Percentiles rank a stretch among this genome's conserved stretches.
phyloP scores from a whole-genome alignment of 2,888 invertebrate genomes.

The Cepaea hortensis region DNA sequence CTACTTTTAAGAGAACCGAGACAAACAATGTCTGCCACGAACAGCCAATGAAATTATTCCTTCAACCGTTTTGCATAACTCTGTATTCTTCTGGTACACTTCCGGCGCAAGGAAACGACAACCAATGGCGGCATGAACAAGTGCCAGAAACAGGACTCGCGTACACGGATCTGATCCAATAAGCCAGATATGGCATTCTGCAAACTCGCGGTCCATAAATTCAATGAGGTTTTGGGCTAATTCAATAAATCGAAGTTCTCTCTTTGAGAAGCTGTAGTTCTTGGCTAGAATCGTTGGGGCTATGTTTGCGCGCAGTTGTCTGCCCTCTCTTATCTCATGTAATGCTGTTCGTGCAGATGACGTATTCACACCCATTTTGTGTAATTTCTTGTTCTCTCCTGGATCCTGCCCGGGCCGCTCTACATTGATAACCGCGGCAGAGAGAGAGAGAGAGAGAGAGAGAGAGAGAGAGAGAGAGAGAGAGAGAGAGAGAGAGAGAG shows the following conservation, averaged over 20 bases:
- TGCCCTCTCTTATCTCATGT: no score
- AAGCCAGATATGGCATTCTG: constrained; percentile 17
- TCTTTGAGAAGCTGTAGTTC: background rate
- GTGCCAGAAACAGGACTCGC: background rate
- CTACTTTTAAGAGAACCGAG: no score
- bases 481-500: constrained; percentile 5
- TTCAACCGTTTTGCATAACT: background rate
- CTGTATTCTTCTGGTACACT: background rate
- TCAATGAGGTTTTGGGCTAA: background rate
- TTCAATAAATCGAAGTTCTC: constrained; percentile 18
- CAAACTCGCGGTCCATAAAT: constrained; percentile 23
- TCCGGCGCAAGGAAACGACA: background rate
- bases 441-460: constrained; percentile 13
- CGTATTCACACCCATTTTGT: no score
- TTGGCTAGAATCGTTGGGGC: background rate
- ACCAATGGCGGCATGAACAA: background rate
- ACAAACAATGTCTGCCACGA: background rate
- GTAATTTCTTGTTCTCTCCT: background rate
- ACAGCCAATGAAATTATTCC: background rate
- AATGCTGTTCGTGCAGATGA: no score
- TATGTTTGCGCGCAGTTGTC: background rate
- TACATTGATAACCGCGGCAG: background rate
- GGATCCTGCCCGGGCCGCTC: background rate
- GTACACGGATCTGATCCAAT: constrained; percentile 12
- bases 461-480: constrained; percentile 13